These are phyloP conservation scores for Halictus quadricinctus DNA, from an alignment of 2,888 invertebrate species.

Conservation along the genomic window DNA sequence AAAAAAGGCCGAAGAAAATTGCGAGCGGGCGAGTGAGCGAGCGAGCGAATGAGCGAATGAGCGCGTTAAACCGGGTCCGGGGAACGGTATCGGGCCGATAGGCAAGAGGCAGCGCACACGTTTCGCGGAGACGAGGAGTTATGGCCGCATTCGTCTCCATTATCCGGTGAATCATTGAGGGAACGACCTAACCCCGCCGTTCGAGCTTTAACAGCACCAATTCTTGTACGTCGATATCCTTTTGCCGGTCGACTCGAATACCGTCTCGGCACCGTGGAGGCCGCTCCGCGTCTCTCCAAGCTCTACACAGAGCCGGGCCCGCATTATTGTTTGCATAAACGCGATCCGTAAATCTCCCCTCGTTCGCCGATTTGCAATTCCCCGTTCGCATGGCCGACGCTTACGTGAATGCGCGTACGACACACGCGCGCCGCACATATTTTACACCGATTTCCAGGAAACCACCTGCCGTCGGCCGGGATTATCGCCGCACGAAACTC, in stretches of 20 bases:
- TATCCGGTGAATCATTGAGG: conserved; percentile 79
- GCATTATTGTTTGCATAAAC: conserved; percentile 80
- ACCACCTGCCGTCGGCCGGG: conserved; percentile 44
- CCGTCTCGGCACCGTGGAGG: conserved; percentile 31
- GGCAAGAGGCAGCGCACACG: conserved; percentile 36
- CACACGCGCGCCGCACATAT: conserved; percentile 56
- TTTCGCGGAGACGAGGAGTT: conserved; percentile 74
- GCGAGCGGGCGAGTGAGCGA: neutral
- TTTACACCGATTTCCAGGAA: conserved; percentile 62
- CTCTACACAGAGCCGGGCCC: conserved; percentile 31
- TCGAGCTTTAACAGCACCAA: conserved; percentile 70
- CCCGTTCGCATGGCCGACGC: conserved; percentile 53
- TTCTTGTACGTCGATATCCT: conserved; percentile 70
- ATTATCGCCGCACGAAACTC: conserved; percentile 45
- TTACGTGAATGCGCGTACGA: conserved; percentile 59
- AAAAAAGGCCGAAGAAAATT: conserved; percentile 1
- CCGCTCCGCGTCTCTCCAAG: conserved; percentile 25
- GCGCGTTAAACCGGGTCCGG: conserved; percentile 31
- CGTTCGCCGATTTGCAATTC: conserved; percentile 63
- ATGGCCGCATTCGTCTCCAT: conserved; percentile 81
- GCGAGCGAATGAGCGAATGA: neutral
- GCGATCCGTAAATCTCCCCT: conserved; percentile 73
- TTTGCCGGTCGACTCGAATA: conserved; percentile 50
- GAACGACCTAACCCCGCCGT: conserved; percentile 72
- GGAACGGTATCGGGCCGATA: conserved; percentile 43